These are phyloP conservation scores for Oppia nitens DNA, from an alignment of 1,140 invertebrate genomes.

Conservation along the genomic window DNA sequence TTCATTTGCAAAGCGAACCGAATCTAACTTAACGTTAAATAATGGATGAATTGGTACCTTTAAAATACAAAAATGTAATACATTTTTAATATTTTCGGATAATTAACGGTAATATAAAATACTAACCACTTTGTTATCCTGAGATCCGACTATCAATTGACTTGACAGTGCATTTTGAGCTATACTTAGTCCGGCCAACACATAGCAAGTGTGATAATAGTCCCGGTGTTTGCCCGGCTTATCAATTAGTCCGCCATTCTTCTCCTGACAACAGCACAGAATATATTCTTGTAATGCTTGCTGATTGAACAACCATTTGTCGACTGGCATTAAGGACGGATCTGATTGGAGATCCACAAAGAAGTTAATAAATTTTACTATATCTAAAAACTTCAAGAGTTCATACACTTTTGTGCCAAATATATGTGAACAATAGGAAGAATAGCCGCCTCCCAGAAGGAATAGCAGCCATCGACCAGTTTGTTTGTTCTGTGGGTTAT, in stretches of 20 bases:
- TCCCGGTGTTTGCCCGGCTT: slow-evolving; percentile 81
- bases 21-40: slow-evolving; percentile 42
- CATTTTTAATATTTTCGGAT: slow-evolving; percentile 7
- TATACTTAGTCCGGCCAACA: slow-evolving; percentile 79
- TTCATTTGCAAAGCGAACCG: slow-evolving; percentile 31
- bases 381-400: neutral
- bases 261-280: slow-evolving; percentile 73
- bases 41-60: slow-evolving; percentile 42
- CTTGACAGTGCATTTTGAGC: slow-evolving; percentile 54
- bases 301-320: slow-evolving; percentile 54
- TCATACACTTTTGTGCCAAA: slow-evolving; percentile 32
- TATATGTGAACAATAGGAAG: slow-evolving; percentile 56
- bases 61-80: slow-evolving; percentile 16
- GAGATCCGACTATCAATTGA: slow-evolving; percentile 38
- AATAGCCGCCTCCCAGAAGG: slow-evolving; percentile 90
- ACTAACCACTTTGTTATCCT: slow-evolving; percentile 43
- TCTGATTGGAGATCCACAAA: neutral
- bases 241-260: slow-evolving; percentile 78
- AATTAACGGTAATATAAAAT: slow-evolving; percentile 3
- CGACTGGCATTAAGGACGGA: neutral
- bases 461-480: slow-evolving; percentile 94
- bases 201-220: slow-evolving; percentile 93
- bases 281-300: slow-evolving; percentile 85
- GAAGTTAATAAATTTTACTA: neutral
- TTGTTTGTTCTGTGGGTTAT: slow-evolving; percentile 70